Base-by-base conservation (phyloP, 2,113 vertebrate genomes). In the Neopipo cinnamomea region DNA sequence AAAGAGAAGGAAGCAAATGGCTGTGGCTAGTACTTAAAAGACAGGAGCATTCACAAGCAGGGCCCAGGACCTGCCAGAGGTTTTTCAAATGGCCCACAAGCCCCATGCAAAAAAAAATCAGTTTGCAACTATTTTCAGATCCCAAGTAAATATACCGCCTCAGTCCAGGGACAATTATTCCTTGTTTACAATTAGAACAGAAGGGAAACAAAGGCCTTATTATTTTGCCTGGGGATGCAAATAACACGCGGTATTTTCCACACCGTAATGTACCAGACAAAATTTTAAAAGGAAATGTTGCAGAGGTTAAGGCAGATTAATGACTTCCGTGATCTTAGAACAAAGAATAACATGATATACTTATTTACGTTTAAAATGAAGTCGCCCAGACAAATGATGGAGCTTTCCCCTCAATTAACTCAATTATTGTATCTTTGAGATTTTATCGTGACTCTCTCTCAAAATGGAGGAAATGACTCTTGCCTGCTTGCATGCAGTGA, bases 241-340 rank as follows among this genome's bases (percentile, higher is more conserved):
- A 94, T 92, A 95, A 95, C 91, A 92, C 3, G 31, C 44, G 49
- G 93, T 92, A 87, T 97, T 96, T 97, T 96, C 95, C 89, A 95
- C 84, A 73, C 68, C 5, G 1, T 95, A 53, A 81, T 85, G 81
- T 88, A 84, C 86, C 78, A 91, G 87, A 95, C 88, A 85, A 91
- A 91, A 80, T 49, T 91, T 89, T 85, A 70, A 95, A 93, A 82
- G 85, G 80, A 96, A 95, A 95, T 35, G 80, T 92, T 91, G 91
- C 76, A 91, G 85, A 93, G 94, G 96, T 86, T 97, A 92, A 91
- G 74, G 93, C 80, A 92, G 91, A 90, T 85, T 91, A 94, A 95
- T 95, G 95, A 93, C 82, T 95, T 95, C 95, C 75, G 9, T 91
- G 93, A 79, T 92, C 89, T 93, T 13, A 84, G 91, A 91, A 96